Base-by-base conservation (phyloP, 2,888 invertebrate species). In the Frankliniella intonsa region DNA sequence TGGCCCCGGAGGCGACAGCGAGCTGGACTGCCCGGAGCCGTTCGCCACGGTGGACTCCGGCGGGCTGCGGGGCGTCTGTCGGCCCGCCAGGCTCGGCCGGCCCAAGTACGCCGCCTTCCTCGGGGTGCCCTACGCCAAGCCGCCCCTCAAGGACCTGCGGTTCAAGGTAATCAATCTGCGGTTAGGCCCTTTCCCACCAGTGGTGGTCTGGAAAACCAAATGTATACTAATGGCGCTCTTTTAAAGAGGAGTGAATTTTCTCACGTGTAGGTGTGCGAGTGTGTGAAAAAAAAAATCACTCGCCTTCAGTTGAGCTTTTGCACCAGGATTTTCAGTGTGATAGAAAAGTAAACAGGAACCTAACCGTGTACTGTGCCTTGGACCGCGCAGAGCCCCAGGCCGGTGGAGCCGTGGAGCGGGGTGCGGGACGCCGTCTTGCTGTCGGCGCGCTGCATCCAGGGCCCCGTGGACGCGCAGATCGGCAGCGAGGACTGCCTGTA, bases 51-150 rank as follows among this genome's bases (percentile, higher is more conserved):
- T 69, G 22, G 69, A 69, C 22, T 3, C 69, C n/a, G 69, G 69
- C 69, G 22, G 0, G 22, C 22, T 69, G 22, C 22, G n/a, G 9
- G 69, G 69, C 11, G 0, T n/a, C 3, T 69, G 69, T 11, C 5
- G 69, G 22, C 22, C 69, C 11, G 69, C 69, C 69, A 22, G 22
- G 69, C 11, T 11, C 7, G 69, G 69, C 8, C 5, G 5, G 0
- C 69, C 69, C n/a, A n/a, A 22, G 69, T 69, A 69, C 69, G 69
- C 69, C 5, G 69, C 69, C 9, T 69, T 69, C 69, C 69, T 69
- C 9, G 69, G 69, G 9, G 22, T 69, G n/a, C 69, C 69, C 69
- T 69, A 22, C 69, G 69, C 69, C 69, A 69, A 69, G 69, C 69
- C 69, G 22, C 69, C 69, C 22, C 19, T 22, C 19, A 22, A 22